Base-by-base conservation (phyloP, 2,797 vertebrate genomes). In the Limnodromus scolopaceus region DNA sequence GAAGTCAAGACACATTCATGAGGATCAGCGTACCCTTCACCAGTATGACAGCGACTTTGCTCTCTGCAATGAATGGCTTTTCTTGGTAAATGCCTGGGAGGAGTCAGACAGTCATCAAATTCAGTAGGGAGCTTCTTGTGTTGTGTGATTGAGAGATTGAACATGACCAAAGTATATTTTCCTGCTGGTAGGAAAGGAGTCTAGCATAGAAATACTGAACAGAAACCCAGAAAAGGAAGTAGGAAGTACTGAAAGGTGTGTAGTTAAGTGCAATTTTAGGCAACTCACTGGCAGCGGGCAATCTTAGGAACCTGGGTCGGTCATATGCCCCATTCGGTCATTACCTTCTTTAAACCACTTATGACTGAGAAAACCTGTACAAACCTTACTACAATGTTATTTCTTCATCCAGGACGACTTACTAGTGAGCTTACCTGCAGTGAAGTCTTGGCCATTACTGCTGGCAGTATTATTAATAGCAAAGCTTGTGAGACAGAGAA, bases 1-100 rank as follows among this genome's bases (percentile, higher is more conserved):
- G 39, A 78, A 70, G 8, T 4, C 49, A 68, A 68, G 36, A 15
- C 10, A 18, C 3, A 0, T 23, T 51, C 36, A n/a, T 0, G 0
- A 76, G 38, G 18, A 76, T 6, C 19, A 39, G 18, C 27, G 15
- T 2, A 4, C 39, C 12, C 8, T 19, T 14, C 55, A 61, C 24
- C 25, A 36, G 19, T 38, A 28, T 9, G 60, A 18, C 22, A 49
- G 43, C 0, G 0, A 13, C 45, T 43, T 43, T 32, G 30, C 51
- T 46, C 23, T 2, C 23, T 28, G 36, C 36, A 45, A 0, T 36
- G 7, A 3, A 34, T 68, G 13, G 1, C 15, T 30, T 27, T 41
- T 22, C 51, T 45, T 54, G 6, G 9, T 41, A 32, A 32, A 16
- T 38, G 30, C 17, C 65, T 48, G 16, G 6, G 16, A 64, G 41